A percentile compares a stretch with the other conserved stretches of the same genome.
These are phyloP conservation scores for Brachycybe producta DNA, from an alignment of 2,888 invertebrate genomes.

Conservation along the genomic window DNA sequence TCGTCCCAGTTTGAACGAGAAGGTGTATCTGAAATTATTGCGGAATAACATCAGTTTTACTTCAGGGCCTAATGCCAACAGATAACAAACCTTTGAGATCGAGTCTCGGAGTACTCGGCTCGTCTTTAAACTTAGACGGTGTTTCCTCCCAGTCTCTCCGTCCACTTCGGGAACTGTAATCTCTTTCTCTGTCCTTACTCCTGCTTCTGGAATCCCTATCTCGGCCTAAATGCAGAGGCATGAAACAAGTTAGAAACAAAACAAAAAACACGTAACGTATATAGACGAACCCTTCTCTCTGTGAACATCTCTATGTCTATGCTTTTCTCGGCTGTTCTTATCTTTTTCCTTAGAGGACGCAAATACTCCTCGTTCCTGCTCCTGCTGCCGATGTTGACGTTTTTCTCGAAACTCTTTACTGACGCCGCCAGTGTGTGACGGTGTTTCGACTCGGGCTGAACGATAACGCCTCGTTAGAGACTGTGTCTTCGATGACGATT, in stretches of 20 bases:
- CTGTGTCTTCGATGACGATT: conserved; percentile 1
- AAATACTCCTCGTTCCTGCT: conserved; percentile 56
- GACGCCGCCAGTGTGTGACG: conserved; percentile 86
- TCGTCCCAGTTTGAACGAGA: conserved; percentile 45
- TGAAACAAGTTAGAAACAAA: too few species aligned
- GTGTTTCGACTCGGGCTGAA: conserved; percentile 70
- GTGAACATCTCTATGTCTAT: conserved; percentile 26
- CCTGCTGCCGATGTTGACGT: conserved; percentile 43
- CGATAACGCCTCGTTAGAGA: conserved; percentile 50
- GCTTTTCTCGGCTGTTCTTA: conserved; percentile 29
- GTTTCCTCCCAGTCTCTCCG: conserved; percentile 31
- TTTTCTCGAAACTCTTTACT: conserved; percentile 62
- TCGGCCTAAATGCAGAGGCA: too few species aligned
- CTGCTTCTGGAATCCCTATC: conserved; percentile 23
- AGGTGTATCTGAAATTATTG: conserved; percentile 40
- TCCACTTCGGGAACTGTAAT: conserved; percentile 21
- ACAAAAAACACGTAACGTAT: too few species aligned
- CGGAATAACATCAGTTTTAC: not conserved
- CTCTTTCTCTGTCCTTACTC: conserved; percentile 14
- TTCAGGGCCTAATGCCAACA: not conserved
- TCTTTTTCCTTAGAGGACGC: conserved; percentile 48
- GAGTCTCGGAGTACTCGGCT: conserved; percentile 69
- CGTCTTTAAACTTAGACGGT: conserved; percentile 54
- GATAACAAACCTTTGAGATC: conserved; percentile 37
- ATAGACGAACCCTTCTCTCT: too few species aligned